These are phyloP conservation scores for Leptothorax acervorum DNA, from an alignment of 2,888 invertebrate genomes.

Conservation along the genomic window DNA sequence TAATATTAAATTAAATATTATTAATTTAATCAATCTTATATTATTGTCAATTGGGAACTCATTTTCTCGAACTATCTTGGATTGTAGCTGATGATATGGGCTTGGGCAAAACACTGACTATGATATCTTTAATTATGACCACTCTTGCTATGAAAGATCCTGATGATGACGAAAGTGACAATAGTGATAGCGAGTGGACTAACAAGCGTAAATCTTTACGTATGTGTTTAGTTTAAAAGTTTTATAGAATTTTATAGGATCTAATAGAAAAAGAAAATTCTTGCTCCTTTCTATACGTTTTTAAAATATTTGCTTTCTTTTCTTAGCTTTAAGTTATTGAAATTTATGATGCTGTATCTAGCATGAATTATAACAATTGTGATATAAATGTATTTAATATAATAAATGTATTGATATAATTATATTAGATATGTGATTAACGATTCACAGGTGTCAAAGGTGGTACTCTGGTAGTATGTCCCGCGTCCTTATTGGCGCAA, in stretches of 20 bases:
- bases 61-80: not conserved
- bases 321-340: not conserved
- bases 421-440: not conserved
- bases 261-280: conserved; percentile 33
- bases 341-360: not conserved
- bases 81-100: conserved; percentile 92
- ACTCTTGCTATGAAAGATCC: conserved; percentile 75
- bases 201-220: conserved; percentile 39
- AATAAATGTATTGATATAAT: not conserved
- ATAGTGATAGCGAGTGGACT: conserved; percentile 62
- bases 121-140: conserved; percentile 90
- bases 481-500: conserved; percentile 95
- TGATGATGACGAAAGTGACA: conserved; percentile 80
- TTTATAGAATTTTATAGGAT: not conserved
- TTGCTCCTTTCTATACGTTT: not conserved
- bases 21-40: not conserved
- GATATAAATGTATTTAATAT: not conserved
- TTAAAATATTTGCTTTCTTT: not conserved
- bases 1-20: not conserved
- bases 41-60: not conserved
- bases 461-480: conserved; percentile 96
- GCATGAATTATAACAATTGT: not conserved
- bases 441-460: conserved; percentile 85
- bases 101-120: conserved; percentile 93
- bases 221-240: conserved; percentile 39